Percentiles rank a stretch among this genome's conserved stretches.
Conservation (phyloP, 64 coral and sea anemone genomes). For the Montipora cactus region DNA sequence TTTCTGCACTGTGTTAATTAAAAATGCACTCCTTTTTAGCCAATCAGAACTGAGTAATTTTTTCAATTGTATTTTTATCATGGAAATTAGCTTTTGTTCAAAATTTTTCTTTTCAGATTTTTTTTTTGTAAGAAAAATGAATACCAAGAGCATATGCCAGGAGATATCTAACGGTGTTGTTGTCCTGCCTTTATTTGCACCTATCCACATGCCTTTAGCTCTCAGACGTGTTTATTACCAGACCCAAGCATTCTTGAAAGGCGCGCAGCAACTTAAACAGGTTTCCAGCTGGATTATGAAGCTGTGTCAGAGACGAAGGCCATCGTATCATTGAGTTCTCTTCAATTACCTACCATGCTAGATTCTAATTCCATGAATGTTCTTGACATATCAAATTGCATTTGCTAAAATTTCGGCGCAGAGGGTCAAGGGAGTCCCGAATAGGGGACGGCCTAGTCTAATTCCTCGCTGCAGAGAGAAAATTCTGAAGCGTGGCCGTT, state of each 20-base stretch:
- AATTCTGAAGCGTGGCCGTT: background rate
- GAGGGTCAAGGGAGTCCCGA: too few relatives aligned
- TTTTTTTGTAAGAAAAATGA: background rate
- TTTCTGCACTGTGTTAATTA: too few relatives aligned
- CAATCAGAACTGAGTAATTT: too few relatives aligned
- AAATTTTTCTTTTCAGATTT: too few relatives aligned
- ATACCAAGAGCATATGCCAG: background rate
- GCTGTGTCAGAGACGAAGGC: background rate
- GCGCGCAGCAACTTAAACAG: background rate
- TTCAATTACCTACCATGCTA: conserved; percentile 3
- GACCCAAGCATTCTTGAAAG: conserved; percentile 19
- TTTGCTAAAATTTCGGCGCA: background rate
- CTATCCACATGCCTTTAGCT: conserved; percentile 16
- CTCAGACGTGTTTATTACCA: background rate
- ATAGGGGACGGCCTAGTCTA: conserved; percentile 10
- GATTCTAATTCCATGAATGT: background rate
- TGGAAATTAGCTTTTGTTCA: too few relatives aligned
- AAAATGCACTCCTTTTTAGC: too few relatives aligned
- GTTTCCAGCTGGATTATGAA: conserved; percentile 2
- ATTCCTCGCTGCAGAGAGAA: conserved; percentile 28
- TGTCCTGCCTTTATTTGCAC: too few relatives aligned
- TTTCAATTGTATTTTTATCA: too few relatives aligned
- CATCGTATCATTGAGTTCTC: conserved; percentile 12
- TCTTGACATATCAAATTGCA: background rate
- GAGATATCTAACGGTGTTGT: too few relatives aligned